Evolutionary conservation across 2,797 vertebrate genomes (phyloP).

Genomic region (Amazona finschi): DNA sequence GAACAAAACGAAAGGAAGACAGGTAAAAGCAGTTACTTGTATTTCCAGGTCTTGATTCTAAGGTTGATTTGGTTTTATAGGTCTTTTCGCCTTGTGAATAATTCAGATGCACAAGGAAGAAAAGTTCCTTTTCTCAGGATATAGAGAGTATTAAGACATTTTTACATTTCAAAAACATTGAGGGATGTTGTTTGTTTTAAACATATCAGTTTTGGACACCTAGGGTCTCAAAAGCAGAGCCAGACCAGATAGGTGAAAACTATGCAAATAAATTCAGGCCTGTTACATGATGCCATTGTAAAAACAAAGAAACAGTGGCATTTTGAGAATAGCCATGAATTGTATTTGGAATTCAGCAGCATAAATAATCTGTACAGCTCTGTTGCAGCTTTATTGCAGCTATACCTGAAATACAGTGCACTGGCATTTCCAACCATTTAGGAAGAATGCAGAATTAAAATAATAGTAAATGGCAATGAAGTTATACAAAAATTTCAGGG

Average conservation of each 20-base stretch:
- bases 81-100: not conserved
- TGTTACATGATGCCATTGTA: not conserved
- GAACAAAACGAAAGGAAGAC: not conserved
- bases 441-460: not conserved
- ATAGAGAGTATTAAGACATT: not conserved
- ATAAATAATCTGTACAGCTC: not conserved
- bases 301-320: not conserved
- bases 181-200: not conserved
- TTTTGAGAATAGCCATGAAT: not conserved
- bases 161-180: not conserved
- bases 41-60: not conserved
- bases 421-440: not conserved
- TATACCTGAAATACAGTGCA: not conserved
- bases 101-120: not conserved
- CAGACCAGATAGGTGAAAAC: not conserved
- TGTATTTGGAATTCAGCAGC: not conserved
- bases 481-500: not conserved
- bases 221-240: not conserved
- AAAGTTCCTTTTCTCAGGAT: not conserved
- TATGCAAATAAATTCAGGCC: not conserved
- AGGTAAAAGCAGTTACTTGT: not conserved
- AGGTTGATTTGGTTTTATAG: not conserved
- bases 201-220: fast-evolving
- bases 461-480: not conserved
- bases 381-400: not conserved